Evolutionary conservation across 2,113 vertebrate species (phyloP), one percentile per base, ranked within the genome.

Genomic region (Poeciliopsis occidentalis): DNA sequence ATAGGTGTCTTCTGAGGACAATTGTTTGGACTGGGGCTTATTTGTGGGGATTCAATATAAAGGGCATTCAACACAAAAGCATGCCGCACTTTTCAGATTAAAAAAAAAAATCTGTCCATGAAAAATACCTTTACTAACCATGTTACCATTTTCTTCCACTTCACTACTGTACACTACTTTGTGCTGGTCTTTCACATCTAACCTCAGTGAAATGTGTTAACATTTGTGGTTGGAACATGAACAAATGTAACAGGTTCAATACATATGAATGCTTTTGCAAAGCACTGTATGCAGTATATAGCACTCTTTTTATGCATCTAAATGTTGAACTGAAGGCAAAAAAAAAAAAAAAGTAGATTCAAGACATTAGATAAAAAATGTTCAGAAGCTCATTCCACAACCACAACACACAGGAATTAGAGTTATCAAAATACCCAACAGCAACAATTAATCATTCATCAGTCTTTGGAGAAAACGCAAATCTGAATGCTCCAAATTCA

Each of bases 371-470:
- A 83, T 78, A 64, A 80, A 70, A 75, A 65, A 85, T 66, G 57
- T 83, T 83, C 37, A 83, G 73, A 17, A 71, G 63, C 79, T 83
- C 54, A 12, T 71, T 81, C 75, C 73, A 73, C 84, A 87, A 87
- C 78, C 83, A 87, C 81, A 80, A 79, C 63, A 78, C 73, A 61
- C 82, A 80, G 57, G 31, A 73, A 78, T 76, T 54, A 85, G 51
- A 80, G 70, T 69, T 80, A 66, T 82, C 79, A 76, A 74, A 84
- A 60, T 37, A 71, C 85, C 73, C 75, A 80, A 64, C 80, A 87
- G 63, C 69, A 71, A 74, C 82, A 76, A 88, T 88, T 63, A 82
- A 85, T 86, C 84, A 81, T 89, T 86, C 79, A 86, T 88, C 67
- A 66, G 54, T 63, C 81, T 65, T 51, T 61, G 61, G 81, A 73